Base-by-base conservation (phyloP, 2,888 invertebrate genomes). In the Dendrolimus pini region DNA sequence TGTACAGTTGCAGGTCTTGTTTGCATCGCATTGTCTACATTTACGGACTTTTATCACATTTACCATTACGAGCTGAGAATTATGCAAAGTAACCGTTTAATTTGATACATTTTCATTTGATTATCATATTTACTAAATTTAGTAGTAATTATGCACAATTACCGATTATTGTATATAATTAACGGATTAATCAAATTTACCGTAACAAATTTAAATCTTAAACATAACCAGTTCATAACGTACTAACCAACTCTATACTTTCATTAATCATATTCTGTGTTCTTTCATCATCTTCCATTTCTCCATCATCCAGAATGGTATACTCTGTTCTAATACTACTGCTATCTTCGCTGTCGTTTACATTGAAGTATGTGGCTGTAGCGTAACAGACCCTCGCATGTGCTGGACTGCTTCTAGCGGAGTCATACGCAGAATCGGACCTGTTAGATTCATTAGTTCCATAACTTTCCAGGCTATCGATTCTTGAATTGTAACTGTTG, bases 371-470 rank as follows among this genome's bases (percentile, higher is more conserved):
- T 0, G 89, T 85, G 10, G 88, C 88, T 0, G 89, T 85, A 1
- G 89, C 88, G 64, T 88, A 88, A 69, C 85, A 86, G 1, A 86
- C 82, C 7, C 83, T 66, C 0, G 73, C 67, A 30, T 79, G 68
- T 0, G 80, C 76, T 0, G 89, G 89, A 56, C 83, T 88, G 65
- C 85, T 84, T 2, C 86, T 68, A 0, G 83, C 82, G 0, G 90
- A 90, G 54, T 88, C 85, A 60, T 91, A 91, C 0, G 91, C 91
- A 0, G 91, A 91, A 63, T 91, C 91, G 0, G 86, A 82, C 0
- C 83, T 69, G 65, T 78, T 78, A 1, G 80, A 82, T 1, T 81
- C 77, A n/a, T 78, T 73, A 0, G 76, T 75, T 1, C 74, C 74
- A 60, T 79, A 84, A 58, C 80, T 81, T 47, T 78, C 78, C 1